Percentiles rank a stretch among this genome's conserved stretches.
These are phyloP conservation scores for Apodemia zela DNA, from an alignment of 2,888 invertebrate genomes.

Conservation along the genomic window DNA sequence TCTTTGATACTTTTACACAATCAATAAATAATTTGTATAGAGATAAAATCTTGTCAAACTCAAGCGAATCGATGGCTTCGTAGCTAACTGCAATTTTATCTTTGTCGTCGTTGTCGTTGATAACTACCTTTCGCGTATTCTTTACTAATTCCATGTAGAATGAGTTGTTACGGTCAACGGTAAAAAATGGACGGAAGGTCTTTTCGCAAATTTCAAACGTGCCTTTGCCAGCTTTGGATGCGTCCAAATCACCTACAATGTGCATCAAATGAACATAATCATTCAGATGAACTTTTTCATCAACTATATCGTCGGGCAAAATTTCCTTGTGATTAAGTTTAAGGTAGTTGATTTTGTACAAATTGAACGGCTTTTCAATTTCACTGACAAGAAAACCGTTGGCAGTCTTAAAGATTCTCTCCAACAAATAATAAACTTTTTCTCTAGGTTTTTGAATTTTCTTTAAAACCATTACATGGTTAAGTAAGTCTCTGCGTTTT, in stretches of 20 bases:
- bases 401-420: constrained; percentile 40
- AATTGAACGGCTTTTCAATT: constrained; percentile 38
- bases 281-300: constrained; percentile 38
- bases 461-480: no score
- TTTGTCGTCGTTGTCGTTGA: constrained; percentile 30
- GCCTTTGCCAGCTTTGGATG: constrained; percentile 5
- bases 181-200: constrained; percentile 40
- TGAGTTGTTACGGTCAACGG: constrained; percentile 35
- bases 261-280: constrained; percentile 39
- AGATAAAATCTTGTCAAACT: constrained; percentile 34
- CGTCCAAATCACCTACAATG: constrained; percentile 21
- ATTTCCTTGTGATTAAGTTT: constrained; percentile 34
- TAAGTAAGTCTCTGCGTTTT: constrained; percentile 14
- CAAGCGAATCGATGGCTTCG: constrained; percentile 32
- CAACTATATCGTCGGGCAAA: constrained; percentile 32
- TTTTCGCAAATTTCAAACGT: constrained; percentile 34
- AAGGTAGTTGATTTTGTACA: constrained; percentile 34
- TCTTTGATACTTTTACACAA: constrained; percentile 28
- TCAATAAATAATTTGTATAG: constrained; percentile 31
- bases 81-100: constrained; percentile 31
- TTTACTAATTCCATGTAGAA: constrained; percentile 38
- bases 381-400: constrained; percentile 41
- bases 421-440: constrained; percentile 37
- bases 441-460: constrained; percentile 22
- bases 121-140: constrained; percentile 33